These are phyloP conservation scores for Onychomys torridus DNA, from an alignment of 2,797 vertebrate species.

Conservation along the genomic window DNA sequence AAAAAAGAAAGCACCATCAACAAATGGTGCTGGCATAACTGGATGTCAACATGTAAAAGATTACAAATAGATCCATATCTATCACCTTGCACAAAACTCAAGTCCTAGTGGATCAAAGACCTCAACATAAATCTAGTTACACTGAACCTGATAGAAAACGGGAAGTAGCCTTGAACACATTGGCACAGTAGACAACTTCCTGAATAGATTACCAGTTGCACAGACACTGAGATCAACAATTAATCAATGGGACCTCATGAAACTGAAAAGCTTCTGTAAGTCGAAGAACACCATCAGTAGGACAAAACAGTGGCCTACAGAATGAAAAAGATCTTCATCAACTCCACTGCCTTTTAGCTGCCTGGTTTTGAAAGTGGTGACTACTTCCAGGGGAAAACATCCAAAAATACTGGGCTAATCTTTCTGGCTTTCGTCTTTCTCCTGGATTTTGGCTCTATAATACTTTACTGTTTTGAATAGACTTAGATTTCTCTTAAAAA, in stretches of 20 bases:
- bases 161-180: not conserved
- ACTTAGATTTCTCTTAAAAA: not conserved
- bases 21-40: not conserved
- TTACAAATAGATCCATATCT: not conserved
- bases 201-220: not conserved
- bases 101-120: not conserved
- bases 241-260: not conserved
- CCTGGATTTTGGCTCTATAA: constrained; percentile 22
- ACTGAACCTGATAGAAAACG: not conserved
- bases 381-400: not conserved
- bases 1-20: not conserved
- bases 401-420: not conserved
- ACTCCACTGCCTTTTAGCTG: not conserved
- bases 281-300: not conserved
- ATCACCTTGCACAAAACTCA: not conserved
- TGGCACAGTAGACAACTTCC: not conserved
- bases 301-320: not conserved
- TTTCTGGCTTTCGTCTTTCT: not conserved
- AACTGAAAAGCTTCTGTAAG: not conserved
- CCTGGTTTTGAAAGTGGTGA: not conserved
- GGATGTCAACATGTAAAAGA: not conserved
- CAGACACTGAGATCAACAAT: not conserved
- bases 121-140: not conserved
- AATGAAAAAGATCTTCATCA: not conserved
- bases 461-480: constrained; percentile 16